A percentile compares a stretch with the other conserved stretches of the same genome.
phyloP scores from a whole-genome alignment of 1,140 invertebrate genomes.

The Bombus affinis region DNA sequence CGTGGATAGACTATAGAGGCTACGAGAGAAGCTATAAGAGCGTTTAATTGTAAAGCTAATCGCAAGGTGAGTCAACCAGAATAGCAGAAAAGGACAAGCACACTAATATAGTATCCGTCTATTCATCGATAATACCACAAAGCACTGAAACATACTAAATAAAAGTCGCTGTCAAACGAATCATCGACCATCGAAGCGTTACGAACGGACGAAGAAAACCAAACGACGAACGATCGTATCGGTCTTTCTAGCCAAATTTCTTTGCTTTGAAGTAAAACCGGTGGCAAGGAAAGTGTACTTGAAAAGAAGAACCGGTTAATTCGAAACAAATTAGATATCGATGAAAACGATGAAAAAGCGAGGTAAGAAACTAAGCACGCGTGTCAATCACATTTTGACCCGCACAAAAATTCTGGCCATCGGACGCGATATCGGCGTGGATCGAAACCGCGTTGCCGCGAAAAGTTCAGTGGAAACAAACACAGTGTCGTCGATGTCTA shows the following conservation, averaged over 20 bases:
- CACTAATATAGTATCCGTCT: neutral
- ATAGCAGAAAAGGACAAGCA: neutral
- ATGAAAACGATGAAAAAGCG: neutral
- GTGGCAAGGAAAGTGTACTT: too few species aligned
- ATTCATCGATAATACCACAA: neutral
- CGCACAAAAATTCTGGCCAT: neutral
- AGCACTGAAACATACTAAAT: neutral
- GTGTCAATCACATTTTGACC: too few species aligned
- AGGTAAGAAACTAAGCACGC: neutral
- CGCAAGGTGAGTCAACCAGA: neutral
- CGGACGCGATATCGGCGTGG: neutral
- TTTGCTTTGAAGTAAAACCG: neutral
- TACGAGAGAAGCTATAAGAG: neutral
- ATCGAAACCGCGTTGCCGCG: neutral
- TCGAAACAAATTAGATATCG: neutral
- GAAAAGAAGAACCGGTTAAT: too few species aligned
- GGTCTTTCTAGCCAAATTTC: neutral
- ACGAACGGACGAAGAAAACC: neutral
- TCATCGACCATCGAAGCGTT: neutral
- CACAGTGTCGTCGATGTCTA: conserved; percentile 9
- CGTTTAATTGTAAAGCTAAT: too few species aligned
- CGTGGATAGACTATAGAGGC: too few species aligned
- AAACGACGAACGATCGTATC: neutral
- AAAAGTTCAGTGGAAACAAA: conserved; percentile 12
- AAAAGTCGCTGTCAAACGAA: neutral